phyloP scores from a whole-genome alignment of 35 echinoderm and acorn worm genomes.

The Apostichopus californicus region DNA sequence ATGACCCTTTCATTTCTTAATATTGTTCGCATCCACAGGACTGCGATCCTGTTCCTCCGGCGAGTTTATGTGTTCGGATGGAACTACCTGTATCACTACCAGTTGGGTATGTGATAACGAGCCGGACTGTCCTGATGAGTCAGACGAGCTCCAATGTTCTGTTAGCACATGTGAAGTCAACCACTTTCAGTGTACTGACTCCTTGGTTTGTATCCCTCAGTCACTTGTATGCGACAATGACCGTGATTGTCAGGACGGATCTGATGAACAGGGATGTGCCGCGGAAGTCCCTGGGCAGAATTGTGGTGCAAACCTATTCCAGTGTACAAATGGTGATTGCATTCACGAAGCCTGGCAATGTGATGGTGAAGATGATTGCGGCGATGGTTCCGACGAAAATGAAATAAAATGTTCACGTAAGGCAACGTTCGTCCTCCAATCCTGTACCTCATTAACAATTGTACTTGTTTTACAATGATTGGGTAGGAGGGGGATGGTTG shows the following conservation, averaged over 20 bases:
- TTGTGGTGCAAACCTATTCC: not conserved
- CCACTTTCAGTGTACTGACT: too few relatives aligned
- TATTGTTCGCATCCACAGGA: not conserved
- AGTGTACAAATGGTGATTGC: not conserved
- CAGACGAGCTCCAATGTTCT: conserved; percentile 28
- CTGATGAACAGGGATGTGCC: conserved; percentile 70
- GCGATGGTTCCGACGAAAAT: conserved; percentile 11
- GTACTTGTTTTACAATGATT: too few relatives aligned
- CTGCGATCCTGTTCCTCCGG: conserved; percentile 57
- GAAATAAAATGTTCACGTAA: too few relatives aligned
- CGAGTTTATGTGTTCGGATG: conserved; percentile 73
- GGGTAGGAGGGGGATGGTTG: too few relatives aligned
- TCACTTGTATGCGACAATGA: too few relatives aligned
- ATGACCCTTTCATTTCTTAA: not conserved
- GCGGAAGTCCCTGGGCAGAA: not conserved
- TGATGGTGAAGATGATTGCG: not conserved
- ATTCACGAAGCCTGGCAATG: not conserved
- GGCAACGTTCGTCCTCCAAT: too few relatives aligned
- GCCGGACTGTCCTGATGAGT: conserved; percentile 74
- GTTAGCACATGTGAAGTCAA: conserved; percentile 43
- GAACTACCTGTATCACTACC: conserved; percentile 67
- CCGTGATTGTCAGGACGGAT: conserved; percentile 65
- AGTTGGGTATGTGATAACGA: conserved; percentile 87
- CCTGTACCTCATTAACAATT: too few relatives aligned
- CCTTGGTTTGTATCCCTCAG: too few relatives aligned